Percentiles rank a stretch among this genome's conserved stretches.
These are phyloP conservation scores for Smutsia temminckii DNA, from an alignment of 2,797 vertebrate species.

Conservation along the genomic window DNA sequence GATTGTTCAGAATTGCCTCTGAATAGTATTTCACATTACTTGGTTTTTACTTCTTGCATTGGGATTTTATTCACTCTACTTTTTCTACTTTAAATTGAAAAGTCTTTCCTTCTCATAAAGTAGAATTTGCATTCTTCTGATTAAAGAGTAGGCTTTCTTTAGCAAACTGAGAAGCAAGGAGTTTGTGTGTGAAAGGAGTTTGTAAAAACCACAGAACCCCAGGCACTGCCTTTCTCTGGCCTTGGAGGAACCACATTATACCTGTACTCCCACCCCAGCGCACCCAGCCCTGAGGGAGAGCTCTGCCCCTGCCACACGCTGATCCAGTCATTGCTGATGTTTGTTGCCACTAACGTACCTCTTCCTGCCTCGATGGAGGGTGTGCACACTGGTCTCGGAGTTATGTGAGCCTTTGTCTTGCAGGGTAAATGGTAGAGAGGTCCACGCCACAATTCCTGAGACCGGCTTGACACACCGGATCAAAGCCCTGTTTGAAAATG, in stretches of 20 bases:
- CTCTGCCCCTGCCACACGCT: accelerated
- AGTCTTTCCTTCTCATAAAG: background rate
- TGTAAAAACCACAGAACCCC: background rate
- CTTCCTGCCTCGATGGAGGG: background rate
- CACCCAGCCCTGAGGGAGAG: background rate
- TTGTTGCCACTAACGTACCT: accelerated
- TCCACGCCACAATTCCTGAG: constrained; percentile 89
- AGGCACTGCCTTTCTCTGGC: background rate
- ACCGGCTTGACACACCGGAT: constrained; percentile 94
- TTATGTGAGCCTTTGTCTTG: constrained; percentile 60
- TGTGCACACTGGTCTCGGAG: background rate
- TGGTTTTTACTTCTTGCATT: background rate
- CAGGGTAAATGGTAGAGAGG: constrained; percentile 82
- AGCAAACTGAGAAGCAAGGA: background rate
- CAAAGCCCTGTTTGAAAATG: constrained; percentile 91
- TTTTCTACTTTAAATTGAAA: background rate
- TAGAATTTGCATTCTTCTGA: background rate
- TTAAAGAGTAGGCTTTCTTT: background rate
- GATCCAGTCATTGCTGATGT: accelerated
- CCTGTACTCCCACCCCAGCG: accelerated
- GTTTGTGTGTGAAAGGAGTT: background rate
- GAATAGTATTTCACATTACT: background rate
- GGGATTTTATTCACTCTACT: background rate
- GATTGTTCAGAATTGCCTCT: background rate
- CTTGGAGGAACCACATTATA: background rate